These are phyloP conservation scores for Phoxinus phoxinus DNA, from an alignment of 2,113 vertebrate species.

Conservation along the genomic window DNA sequence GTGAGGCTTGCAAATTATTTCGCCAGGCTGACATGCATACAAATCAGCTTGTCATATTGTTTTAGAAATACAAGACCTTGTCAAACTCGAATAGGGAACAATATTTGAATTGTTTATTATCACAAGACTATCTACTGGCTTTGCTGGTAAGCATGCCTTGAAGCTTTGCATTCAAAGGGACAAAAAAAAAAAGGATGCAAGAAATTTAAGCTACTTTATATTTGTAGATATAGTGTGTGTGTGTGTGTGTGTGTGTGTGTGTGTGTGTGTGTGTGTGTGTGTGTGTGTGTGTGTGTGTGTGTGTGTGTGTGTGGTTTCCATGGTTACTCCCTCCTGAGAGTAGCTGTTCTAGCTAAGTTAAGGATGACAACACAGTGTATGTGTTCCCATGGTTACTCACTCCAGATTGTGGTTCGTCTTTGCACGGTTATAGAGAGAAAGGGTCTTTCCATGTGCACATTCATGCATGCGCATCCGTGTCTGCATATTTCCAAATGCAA, in stretches of 20 bases:
- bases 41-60: conserved; percentile 32
- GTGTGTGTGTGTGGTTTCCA: conserved; percentile 43
- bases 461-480: background rate
- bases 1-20: conserved; percentile 44
- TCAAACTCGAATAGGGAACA: background rate
- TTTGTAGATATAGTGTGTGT: background rate
- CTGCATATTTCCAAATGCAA: no score
- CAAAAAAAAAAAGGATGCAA: background rate
- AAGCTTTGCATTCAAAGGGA: background rate
- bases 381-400: conserved; percentile 53
- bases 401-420: conserved; percentile 34
- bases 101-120: conserved; percentile 21
- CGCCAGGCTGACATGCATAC: conserved; percentile 27
- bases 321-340: conserved; percentile 41
- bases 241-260: background rate
- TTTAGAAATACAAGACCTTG: conserved; percentile 6
- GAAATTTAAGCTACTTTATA: background rate
- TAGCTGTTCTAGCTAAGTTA: conserved; percentile 33
- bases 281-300: conserved; percentile 39
- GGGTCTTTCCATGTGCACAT: background rate
- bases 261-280: conserved; percentile 28
- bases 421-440: background rate
- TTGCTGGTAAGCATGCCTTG: background rate
- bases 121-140: background rate
- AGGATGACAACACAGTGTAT: conserved; percentile 48